Base-by-base conservation (phyloP, 1,140 invertebrate genomes). In the Sitophilus oryzae region DNA sequence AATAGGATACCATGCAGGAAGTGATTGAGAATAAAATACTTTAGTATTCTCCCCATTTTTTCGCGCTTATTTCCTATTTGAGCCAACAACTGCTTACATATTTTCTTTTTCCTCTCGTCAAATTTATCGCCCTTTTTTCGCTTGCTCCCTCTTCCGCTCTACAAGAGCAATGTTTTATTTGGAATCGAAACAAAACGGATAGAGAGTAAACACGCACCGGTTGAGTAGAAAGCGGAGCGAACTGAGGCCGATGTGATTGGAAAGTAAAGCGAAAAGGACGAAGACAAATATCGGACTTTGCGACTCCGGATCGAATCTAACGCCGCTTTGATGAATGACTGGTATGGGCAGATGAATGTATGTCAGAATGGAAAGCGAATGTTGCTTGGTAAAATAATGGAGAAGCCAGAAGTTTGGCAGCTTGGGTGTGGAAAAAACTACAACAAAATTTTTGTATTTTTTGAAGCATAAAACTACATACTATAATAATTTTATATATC, bases 251-350 rank as follows among this genome's bases (percentile, higher is more conserved):
- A 49, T 49, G 36, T 49, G 41, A 53, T 53, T 38, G 51, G 44
- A 46, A 54, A 54, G 43, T 18, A 54, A 54, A 47, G 47, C 43
- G 47, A 54, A 54, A 11, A 47, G 21, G 44, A 54, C 43, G 37
- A 54, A 47, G 52, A 54, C 45, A 54, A 54, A 54, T 54, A 54
- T 43, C 23, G 52, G 40, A 47, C 43, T 36, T 47, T 23, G 51
- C 44, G 52, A 47, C 40, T 43, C 42, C 36, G 41, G 41, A 44
- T 25, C 46, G 42, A 46, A 36, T 41, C 44, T 41, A 47, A 43
- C 41, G 34, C 51, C 45, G 52, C 47, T 54, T 54, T 54, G 52
- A 54, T 54, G 38, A 44, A 54, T 54, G 52, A 54, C 46, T 47
- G 34, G 30, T 41, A 44, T 22, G 45, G 47, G 42, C 36, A 44